Base-by-base conservation (phyloP, 2,888 invertebrate species). In the Nomada lathburiana region DNA sequence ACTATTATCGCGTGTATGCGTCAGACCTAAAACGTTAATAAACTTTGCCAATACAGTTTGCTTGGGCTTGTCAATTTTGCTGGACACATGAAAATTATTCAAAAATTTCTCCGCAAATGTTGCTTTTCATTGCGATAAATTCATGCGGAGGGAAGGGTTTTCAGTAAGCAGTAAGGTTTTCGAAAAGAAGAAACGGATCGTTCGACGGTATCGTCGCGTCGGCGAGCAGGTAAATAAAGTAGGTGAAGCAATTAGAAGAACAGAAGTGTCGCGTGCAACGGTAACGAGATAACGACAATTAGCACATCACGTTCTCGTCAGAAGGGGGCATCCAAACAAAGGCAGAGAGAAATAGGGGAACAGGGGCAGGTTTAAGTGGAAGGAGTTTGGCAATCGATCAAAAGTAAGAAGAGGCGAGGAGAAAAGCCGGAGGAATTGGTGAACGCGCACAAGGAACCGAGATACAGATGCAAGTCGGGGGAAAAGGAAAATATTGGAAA, bases 401-500 rank as follows among this genome's bases (percentile, higher is more conserved):
- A 86, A 70, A 47, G 57, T 23, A 52, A n/a, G 73, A 57, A 76
- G 67, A 73, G 78, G 75, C 76, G 64, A 73, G 69, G 69, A 62
- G 62, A 36, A 18, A 26, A n/a, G 20, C 16, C 18, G 50, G 65
- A 13, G 53, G 18, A 18, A 11, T 7, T 20, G 67, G 63, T 71
- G 76, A 53, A 59, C 36, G 69, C 11, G 59, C 62, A 26, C 53
- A 64, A 63, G 60, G 59, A 62, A 64, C 62, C 20, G 59, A 44
- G 79, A 71, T 65, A 70, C 62, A 57, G 81, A 73, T 59, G 70
- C 72, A 77, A 85, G 78, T 82, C 84, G 86, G 80, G 80, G 79
- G 85, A 88, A 88, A 89, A 88, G 86, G 88, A 90, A 86, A 91
- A 90, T 92, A 92, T 91, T 89, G 89, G 88, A 90, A 92, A 91